phyloP scores from a whole-genome alignment of 2,113 vertebrate genomes.

The Thomomys bottae region DNA sequence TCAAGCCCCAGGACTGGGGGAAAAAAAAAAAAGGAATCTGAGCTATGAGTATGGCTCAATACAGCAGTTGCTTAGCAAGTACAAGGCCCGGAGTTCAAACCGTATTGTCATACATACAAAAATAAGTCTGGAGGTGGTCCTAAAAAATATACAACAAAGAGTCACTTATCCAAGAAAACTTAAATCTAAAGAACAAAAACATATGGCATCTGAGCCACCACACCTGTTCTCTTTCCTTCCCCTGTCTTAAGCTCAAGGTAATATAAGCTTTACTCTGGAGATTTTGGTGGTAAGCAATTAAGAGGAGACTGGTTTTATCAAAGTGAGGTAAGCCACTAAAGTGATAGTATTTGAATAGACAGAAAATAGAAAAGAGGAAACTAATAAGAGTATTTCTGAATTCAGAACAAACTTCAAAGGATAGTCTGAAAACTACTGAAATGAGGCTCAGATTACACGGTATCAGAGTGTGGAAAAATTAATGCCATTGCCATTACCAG shows the following conservation, averaged over 20 bases:
- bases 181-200: not conserved
- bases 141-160: not conserved
- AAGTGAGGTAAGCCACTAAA: not conserved
- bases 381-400: not conserved
- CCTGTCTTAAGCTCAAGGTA: not conserved
- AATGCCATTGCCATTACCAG: not conserved
- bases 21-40: not conserved
- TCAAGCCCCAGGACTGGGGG: too few species aligned
- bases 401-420: slow-evolving; percentile 7
- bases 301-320: not conserved
- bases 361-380: not conserved
- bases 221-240: not conserved
- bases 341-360: not conserved
- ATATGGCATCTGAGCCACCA: not conserved
- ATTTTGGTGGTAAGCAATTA: not conserved
- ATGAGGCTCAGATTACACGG: not conserved
- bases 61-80: too few species aligned
- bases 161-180: slow-evolving; percentile 6
- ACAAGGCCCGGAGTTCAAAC: too few species aligned
- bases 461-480: not conserved
- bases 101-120: too few species aligned
- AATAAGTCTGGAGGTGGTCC: not conserved
- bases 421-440: not conserved
- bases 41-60: too few species aligned
- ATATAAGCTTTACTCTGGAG: not conserved